Evolutionary conservation across 2,888 invertebrate species (phyloP), one percentile per base, ranked within the genome.

Genomic region (Coelinius sp.): DNA sequence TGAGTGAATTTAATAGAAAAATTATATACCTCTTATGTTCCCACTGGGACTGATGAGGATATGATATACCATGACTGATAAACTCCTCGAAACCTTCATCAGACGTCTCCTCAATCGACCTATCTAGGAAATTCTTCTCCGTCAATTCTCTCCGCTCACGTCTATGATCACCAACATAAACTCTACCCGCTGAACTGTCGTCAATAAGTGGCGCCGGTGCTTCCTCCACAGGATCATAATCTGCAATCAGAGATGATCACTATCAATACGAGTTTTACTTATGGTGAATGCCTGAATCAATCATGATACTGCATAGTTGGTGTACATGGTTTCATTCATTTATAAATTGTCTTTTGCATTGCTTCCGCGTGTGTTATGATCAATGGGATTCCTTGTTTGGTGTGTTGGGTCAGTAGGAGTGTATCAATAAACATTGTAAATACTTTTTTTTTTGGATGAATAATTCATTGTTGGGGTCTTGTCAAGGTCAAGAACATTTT

Each of bases 121-220:
- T 44, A 52, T 81, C 80, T 64, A 77, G 44, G 20, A 75, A 78
- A 59, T 76, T 77, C 65, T 81, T 79, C 62, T 77, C 75, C n/a
- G 74, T 76, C 68, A 83, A 73, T n/a, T 83, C 83, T 71, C 85
- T 80, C 20, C 82, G 81, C 27, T 80, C 73, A 24, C 83, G 78
- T 31, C 68, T 75, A 17, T 75, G 81, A 38, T 79, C 77, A n/a
- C 79, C 81, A 14, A 79, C 80, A 73, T 82, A 79, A 49, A 80
- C 74, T 68, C 79, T 76, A 38, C 53, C 73, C 10, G 70, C 73
- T 17, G 79, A 78, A 65, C 68, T 75, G 46, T 84, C 81, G 49
- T 83, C 82, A 24, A 73, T 75, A 74, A 81, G 68, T 12, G 79
- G 75, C 8, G 75, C 71, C 10, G 80, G 73, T 12, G 71, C 64